Evolutionary conservation across 2,888 invertebrate species (phyloP), one percentile per base, ranked within the genome.

Genomic region (Ametastegia equiseti): DNA sequence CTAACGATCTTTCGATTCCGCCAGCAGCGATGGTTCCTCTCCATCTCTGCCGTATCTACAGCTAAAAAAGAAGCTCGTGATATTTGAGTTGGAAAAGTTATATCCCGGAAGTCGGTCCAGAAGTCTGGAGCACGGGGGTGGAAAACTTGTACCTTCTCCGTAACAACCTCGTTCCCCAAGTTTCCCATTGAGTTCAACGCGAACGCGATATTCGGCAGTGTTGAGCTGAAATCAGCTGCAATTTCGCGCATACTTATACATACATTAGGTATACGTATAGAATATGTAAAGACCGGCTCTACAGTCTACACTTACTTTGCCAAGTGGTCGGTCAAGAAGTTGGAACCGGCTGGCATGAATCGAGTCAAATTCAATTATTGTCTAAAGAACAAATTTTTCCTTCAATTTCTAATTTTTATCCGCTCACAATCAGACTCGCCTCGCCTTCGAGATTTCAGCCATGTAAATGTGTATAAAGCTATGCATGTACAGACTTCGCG

Each of bases 281-380:
- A n/a, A n/a, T n/a, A n/a, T n/a, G n/a, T n/a, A n/a, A n/a, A n/a
- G n/a, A n/a, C n/a, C n/a, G n/a, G n/a, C n/a, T n/a, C n/a, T n/a
- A n/a, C n/a, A n/a, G n/a, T n/a, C n/a, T n/a, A n/a, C n/a, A 83
- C 65, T 39, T 39, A 39, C 33, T 60, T 60, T 15, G 6, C 83
- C 81, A 84, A 85, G 84, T 83, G 85, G 86, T 85, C 85, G 85
- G 86, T 86, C 85, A 85, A 86, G 86, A 86, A 86, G 86, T 86
- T 86, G 84, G 23, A 19, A 86, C 84, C 84, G 83, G 2, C 39
- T 60, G 13, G 30, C 30, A 42, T 60, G 1, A 3, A 27, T 13
- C 13, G 30, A 60, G 60, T 30, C 42, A 60, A 30, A 15, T 5
- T 54, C 9, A 54, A 7, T 11, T 23, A 7, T n/a, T n/a, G n/a